A percentile compares a stretch with the other conserved stretches of the same genome.
phyloP scores from a whole-genome alignment of 35 echinoderm and acorn worm species.

The Heliocidaris erythrogramma region DNA sequence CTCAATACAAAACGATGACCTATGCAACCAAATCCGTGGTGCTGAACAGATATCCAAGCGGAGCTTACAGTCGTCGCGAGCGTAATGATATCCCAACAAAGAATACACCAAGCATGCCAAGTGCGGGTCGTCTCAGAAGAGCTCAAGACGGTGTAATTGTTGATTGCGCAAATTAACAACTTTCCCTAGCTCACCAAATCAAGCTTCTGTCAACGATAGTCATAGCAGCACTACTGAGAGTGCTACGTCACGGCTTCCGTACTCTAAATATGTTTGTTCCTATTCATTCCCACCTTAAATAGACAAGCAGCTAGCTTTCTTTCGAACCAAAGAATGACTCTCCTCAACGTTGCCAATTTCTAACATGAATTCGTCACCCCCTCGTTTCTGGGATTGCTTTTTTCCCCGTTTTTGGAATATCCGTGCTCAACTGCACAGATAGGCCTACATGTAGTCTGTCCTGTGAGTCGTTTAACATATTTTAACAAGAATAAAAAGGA shows the following conservation, averaged over 20 bases:
- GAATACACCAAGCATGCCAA: background rate
- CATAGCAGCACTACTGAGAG: background rate
- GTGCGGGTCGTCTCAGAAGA: background rate
- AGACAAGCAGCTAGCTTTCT: background rate
- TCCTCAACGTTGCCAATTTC: background rate
- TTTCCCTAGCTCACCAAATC: background rate
- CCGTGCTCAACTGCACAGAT: background rate
- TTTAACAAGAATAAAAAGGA: no score
- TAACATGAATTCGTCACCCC: background rate
- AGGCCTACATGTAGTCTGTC: background rate
- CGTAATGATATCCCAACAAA: background rate
- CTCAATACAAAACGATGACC: background rate
- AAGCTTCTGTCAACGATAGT: background rate
- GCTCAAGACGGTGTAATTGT: background rate
- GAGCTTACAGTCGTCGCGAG: background rate
- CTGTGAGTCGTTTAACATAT: no score
- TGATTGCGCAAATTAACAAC: background rate
- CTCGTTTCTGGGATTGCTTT: background rate
- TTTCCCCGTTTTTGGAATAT: background rate
- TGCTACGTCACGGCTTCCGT: background rate
- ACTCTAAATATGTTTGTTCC: constrained; percentile 18
- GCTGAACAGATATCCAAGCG: background rate
- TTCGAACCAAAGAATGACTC: background rate
- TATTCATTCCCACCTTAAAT: background rate
- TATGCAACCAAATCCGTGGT: background rate